Percentiles rank a stretch among this genome's conserved stretches.
These are phyloP conservation scores for Rhinogobio ventralis DNA, from an alignment of 2,797 vertebrate genomes.

Conservation along the genomic window DNA sequence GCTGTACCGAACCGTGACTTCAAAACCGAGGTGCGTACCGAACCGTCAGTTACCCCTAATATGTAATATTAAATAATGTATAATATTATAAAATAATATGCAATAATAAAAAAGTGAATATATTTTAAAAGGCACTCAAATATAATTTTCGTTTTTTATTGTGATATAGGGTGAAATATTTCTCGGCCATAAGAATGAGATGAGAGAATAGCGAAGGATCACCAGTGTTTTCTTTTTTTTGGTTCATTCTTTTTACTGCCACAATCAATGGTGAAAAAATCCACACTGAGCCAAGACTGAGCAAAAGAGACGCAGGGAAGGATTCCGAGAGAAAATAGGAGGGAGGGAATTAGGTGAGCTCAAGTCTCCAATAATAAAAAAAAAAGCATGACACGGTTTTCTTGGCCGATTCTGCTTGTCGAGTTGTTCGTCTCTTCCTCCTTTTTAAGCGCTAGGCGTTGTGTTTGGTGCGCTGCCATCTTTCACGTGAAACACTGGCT, in stretches of 20 bases:
- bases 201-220: conserved; percentile 38
- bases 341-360: conserved; percentile 20
- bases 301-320: conserved; percentile 1
- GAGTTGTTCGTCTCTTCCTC: conserved; percentile 18
- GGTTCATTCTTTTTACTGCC: conserved; percentile 69
- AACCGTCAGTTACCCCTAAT: too few species aligned
- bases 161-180: background rate
- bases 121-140: background rate
- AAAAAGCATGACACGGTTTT: conserved; percentile 45
- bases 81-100: background rate
- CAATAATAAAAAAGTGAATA: background rate
- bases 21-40: too few species aligned
- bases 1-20: too few species aligned
- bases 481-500: conserved; percentile 61
- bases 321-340: conserved; percentile 20
- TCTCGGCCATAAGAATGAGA: background rate
- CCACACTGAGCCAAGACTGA: conserved; percentile 32
- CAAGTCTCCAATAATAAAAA: conserved; percentile 42
- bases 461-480: conserved; percentile 47
- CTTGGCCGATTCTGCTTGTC: conserved; percentile 43
- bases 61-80: background rate
- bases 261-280: conserved; percentile 66
- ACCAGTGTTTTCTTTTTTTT: conserved; percentile 48
- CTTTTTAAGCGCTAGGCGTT: conserved; percentile 31
- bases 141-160: too few species aligned